Percentiles rank a stretch among this genome's conserved stretches.
These are phyloP conservation scores for Callithrix jacchus DNA, from an alignment of 2,113 vertebrate species.

Conservation along the genomic window DNA sequence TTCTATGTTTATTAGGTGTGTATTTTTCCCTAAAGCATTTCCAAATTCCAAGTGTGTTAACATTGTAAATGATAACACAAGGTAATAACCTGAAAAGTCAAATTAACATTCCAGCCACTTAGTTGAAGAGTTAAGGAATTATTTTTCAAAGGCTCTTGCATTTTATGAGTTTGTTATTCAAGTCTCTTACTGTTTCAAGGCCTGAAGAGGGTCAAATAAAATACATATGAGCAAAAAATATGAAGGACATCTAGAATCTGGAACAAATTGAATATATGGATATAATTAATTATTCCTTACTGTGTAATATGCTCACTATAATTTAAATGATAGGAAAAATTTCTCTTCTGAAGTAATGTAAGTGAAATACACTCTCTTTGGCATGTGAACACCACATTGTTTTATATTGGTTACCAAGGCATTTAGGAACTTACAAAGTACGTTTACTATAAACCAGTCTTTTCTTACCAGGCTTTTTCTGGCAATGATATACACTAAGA, in stretches of 20 bases:
- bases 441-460: conserved; percentile 38
- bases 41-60: conserved; percentile 25
- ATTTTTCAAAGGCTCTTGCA: not conserved
- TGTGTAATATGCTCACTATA: conserved; percentile 28
- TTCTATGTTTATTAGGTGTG: conserved; percentile 32
- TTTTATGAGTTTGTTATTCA: conserved; percentile 36
- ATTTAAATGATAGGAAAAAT: conserved; percentile 56
- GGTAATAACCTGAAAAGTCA: not conserved
- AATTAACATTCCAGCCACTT: not conserved
- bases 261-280: not conserved
- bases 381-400: conserved; percentile 13
- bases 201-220: conserved; percentile 30
- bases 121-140: conserved; percentile 39
- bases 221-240: conserved; percentile 47
- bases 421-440: conserved; percentile 45
- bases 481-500: not conserved
- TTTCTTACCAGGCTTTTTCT: conserved; percentile 16
- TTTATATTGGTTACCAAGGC: conserved; percentile 51
- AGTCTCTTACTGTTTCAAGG: not conserved
- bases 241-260: conserved; percentile 1
- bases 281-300: conserved; percentile 39
- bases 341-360: conserved; percentile 11
- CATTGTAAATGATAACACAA: too few relatives aligned
- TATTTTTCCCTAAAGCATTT: conserved; percentile 50
- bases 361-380: conserved; percentile 47